Conservation (phyloP, 2,113 vertebrate genomes). For the Martes martes region DNA sequence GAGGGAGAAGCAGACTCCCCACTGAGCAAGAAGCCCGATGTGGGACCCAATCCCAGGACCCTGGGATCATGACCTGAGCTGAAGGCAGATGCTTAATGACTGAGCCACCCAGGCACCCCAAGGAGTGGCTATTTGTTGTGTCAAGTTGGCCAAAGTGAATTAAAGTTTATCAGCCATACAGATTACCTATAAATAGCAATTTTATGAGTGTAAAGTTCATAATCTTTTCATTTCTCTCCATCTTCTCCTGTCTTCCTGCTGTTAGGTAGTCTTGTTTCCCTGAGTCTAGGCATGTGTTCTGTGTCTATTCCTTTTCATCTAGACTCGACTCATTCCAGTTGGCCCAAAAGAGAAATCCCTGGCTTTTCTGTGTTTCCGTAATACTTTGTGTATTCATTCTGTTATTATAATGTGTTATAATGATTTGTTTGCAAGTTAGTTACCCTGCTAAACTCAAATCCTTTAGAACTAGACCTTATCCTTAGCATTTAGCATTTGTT, state of each 20-base stretch:
- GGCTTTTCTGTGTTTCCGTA: not conserved
- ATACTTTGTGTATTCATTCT: not conserved
- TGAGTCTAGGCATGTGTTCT: not conserved
- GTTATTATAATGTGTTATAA: not conserved
- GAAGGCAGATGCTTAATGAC: too few species aligned
- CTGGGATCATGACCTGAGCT: too few species aligned
- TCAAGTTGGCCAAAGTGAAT: not conserved
- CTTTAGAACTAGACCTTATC: not conserved
- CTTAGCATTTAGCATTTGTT: not conserved
- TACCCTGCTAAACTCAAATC: not conserved
- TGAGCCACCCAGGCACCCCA: not conserved
- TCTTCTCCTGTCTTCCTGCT: not conserved
- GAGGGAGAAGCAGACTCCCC: too few species aligned
- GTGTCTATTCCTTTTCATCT: not conserved
- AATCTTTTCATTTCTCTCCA: not conserved
- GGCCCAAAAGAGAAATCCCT: not conserved
- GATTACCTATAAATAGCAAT: not conserved
- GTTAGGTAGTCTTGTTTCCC: not conserved
- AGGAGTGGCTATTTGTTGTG: not conserved
- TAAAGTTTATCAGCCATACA: conserved; percentile 5
- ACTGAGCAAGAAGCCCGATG: too few species aligned
- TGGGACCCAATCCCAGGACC: too few species aligned
- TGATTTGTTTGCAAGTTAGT: not conserved
- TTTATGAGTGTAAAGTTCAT: not conserved
- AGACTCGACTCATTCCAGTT: not conserved